A percentile compares a stretch with the other conserved stretches of the same genome.
Evolutionary conservation across 2,888 invertebrate species (phyloP).

Genomic region (Apamea monoglypha): DNA sequence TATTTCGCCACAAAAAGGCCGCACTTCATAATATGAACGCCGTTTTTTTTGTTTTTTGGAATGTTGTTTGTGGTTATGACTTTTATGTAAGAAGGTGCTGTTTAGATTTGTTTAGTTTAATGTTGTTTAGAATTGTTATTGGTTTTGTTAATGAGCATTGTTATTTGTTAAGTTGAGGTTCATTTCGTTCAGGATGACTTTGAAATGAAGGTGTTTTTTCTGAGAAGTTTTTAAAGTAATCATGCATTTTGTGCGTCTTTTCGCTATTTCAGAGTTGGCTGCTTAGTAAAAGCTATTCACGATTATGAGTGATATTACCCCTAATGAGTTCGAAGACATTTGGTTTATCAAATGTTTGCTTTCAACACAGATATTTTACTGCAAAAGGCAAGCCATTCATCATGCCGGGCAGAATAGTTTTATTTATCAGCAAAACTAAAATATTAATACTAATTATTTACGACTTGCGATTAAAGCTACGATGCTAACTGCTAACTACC

Average conservation of each 20-base stretch:
- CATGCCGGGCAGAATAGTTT: not conserved
- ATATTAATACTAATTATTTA: no score
- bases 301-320: not conserved
- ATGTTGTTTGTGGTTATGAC: constrained; percentile 6
- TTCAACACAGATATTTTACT: not conserved
- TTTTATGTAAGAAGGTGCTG: constrained; percentile 6
- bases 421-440: not conserved
- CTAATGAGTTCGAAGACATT: not conserved
- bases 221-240: not conserved
- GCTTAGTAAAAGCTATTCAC: not conserved
- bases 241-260: not conserved
- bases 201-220: not conserved
- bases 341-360: not conserved
- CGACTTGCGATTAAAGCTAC: not conserved
- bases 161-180: not conserved
- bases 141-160: not conserved
- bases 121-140: not conserved
- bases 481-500: not conserved
- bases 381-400: not conserved
- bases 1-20: constrained; percentile 54
- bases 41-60: constrained; percentile 16
- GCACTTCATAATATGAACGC: constrained; percentile 55
- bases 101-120: not conserved
- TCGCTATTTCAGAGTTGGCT: not conserved
- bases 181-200: not conserved